Percentiles rank a stretch among this genome's conserved stretches.
Conservation (phyloP, 2,888 invertebrate species). For the Polyommatus iphigenia region DNA sequence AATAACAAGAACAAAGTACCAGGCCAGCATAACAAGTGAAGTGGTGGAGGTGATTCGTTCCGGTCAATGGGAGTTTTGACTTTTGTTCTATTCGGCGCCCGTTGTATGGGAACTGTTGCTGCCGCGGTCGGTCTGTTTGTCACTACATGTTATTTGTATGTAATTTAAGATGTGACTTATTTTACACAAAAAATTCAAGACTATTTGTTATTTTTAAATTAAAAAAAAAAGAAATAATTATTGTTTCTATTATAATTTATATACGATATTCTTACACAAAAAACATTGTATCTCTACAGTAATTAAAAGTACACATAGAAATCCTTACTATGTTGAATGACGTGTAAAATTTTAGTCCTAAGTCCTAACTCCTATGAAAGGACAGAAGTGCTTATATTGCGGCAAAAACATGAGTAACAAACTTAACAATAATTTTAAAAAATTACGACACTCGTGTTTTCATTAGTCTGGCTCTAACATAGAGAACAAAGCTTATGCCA, state of each 20-base stretch:
- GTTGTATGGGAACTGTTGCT: neutral
- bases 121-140: neutral
- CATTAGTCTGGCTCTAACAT: neutral
- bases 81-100: slow-evolving; percentile 9
- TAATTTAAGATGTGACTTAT: neutral
- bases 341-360: too few relatives aligned
- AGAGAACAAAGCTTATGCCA: neutral
- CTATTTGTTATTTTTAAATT: too few relatives aligned
- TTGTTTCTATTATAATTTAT: too few relatives aligned
- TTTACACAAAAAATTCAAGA: too few relatives aligned
- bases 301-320: too few relatives aligned
- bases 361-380: too few relatives aligned
- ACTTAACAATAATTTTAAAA: neutral
- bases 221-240: too few relatives aligned
- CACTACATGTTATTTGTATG: neutral
- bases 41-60: slow-evolving; percentile 13
- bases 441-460: neutral
- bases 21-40: slow-evolving; percentile 23
- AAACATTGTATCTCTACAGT: too few relatives aligned
- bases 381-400: too few relatives aligned
- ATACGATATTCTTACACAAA: too few relatives aligned
- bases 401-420: too few relatives aligned
- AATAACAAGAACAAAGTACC: slow-evolving; percentile 7
- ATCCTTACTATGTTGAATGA: too few relatives aligned
- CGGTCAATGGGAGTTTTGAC: slow-evolving; percentile 11